Base-by-base conservation (phyloP, 2,888 invertebrate species). In the Siphonodentalium dalli region DNA sequence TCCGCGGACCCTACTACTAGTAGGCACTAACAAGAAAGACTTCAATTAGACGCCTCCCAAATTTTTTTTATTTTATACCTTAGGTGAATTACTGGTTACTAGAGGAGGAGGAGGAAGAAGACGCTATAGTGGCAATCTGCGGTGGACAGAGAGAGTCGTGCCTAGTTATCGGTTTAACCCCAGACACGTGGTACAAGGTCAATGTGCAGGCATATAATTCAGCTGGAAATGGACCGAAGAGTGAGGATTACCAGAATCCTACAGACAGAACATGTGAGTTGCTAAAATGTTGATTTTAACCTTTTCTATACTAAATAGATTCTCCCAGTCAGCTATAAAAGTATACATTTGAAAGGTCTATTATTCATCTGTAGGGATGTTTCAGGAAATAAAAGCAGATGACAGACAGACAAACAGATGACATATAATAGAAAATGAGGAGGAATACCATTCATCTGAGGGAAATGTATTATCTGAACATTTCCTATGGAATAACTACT, bases 151-250 rank as follows among this genome's bases (percentile, higher is more conserved):
- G 88, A 45, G 88, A 91, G 47, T 90, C 91, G 89, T 92, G 95
- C 0, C 84, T 94, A 2, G 91, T 98, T 74, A 94, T 97, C 11
- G 97, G 96, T 65, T 84, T 98, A 42, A 89, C 91, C 71, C 93
- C 95, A 0, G 90, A 96, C 79, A 93, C 91, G 0, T 91, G 93
- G 77, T 98, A 98, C 83, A 90, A 86, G 72, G 93, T 97, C 0
- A 74, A 93, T 85, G 90, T 92, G 2, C 95, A 96, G 93, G 95
- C 93, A 0, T 96, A 92, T 75, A 97, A 97, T 84, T 88, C 91
- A 0, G 97, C 96, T 3, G 97, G 97, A 2, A 94, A 94, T 81
- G 96, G 96, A 3, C 93, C 94, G 0, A 95, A 96, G 80, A 94
- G 94, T 83, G 94, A 95, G 84, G 86, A 91, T 35, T 92, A 87